These are phyloP conservation scores for Stenotaenia linearis DNA, from an alignment of 2,888 invertebrate species.

Conservation along the genomic window DNA sequence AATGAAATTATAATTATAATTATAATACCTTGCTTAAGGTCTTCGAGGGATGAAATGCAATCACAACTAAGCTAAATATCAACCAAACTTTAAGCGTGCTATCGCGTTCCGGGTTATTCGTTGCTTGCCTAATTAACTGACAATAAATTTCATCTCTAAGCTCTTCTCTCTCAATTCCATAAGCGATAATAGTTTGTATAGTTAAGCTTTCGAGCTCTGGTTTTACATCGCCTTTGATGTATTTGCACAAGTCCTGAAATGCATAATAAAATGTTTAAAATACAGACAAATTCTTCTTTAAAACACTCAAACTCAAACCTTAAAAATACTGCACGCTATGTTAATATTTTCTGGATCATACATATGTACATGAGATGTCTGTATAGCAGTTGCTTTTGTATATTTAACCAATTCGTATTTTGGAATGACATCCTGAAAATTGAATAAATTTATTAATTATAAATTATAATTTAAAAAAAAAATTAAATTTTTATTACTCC, in stretches of 20 bases:
- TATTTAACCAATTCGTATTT: conserved; percentile 90
- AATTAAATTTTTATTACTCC: conserved; percentile 32
- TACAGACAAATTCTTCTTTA: conserved; percentile 32
- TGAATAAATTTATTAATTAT: conserved; percentile 14
- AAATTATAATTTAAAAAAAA: neutral
- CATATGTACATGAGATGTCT: conserved; percentile 88
- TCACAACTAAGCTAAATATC: conserved; percentile 78
- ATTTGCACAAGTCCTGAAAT: conserved; percentile 76
- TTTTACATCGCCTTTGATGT: conserved; percentile 81
- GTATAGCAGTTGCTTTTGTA: conserved; percentile 79
- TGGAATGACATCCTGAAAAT: conserved; percentile 58
- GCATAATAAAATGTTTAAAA: neutral
- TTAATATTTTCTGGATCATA: conserved; percentile 91
- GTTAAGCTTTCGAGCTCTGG: conserved; percentile 73
- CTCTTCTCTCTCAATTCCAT: conserved; percentile 86
- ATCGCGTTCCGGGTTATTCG: conserved; percentile 78
- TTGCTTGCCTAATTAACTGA: conserved; percentile 80
- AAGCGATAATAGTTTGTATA: conserved; percentile 76
- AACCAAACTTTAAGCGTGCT: conserved; percentile 83
- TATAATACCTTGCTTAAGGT: conserved; percentile 60
- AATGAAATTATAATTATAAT: neutral
- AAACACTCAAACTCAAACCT: conserved; percentile 53
- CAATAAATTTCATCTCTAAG: conserved; percentile 85
- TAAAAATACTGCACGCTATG: conserved; percentile 80
- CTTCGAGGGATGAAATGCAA: conserved; percentile 86